phyloP scores from a whole-genome alignment of 1,140 invertebrate genomes.

The Chlorops oryzae region DNA sequence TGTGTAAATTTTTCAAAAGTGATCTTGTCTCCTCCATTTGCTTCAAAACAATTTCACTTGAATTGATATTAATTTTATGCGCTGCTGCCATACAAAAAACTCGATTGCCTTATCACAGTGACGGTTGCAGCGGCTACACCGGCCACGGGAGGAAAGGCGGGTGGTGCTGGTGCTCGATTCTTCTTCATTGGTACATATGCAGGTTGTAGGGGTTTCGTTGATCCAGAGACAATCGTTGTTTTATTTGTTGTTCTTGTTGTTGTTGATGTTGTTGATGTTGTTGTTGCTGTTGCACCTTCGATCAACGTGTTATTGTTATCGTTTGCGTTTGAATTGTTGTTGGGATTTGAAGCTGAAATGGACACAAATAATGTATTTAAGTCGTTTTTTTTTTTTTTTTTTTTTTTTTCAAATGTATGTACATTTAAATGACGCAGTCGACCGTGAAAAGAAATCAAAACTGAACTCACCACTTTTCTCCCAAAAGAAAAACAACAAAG shows the following conservation, averaged over 20 bases:
- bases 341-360: too few relatives aligned
- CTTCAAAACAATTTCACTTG: too few relatives aligned
- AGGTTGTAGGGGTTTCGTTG: slow-evolving; percentile 24
- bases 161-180: slow-evolving; percentile 37
- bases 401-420: not conserved
- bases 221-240: too few relatives aligned
- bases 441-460: too few relatives aligned
- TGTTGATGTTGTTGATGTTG: slow-evolving; percentile 17
- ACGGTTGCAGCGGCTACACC: slow-evolving; percentile 42
- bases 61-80: too few relatives aligned
- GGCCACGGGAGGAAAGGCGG: slow-evolving; percentile 38
- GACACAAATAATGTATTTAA: not conserved
- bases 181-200: slow-evolving; percentile 38
- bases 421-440: too few relatives aligned
- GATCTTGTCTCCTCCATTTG: too few relatives aligned
- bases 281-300: slow-evolving; percentile 21
- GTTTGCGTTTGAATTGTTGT: not conserved
- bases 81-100: slow-evolving; percentile 37
- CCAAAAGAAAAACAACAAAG: too few relatives aligned
- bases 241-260: slow-evolving; percentile 6
- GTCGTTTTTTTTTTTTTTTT: not conserved
- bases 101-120: slow-evolving; percentile 42
- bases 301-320: slow-evolving; percentile 8
- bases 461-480: too few relatives aligned
- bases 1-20: too few relatives aligned